These are phyloP conservation scores for Dermatemys mawii DNA, from an alignment of 2,113 vertebrate genomes.

Conservation along the genomic window DNA sequence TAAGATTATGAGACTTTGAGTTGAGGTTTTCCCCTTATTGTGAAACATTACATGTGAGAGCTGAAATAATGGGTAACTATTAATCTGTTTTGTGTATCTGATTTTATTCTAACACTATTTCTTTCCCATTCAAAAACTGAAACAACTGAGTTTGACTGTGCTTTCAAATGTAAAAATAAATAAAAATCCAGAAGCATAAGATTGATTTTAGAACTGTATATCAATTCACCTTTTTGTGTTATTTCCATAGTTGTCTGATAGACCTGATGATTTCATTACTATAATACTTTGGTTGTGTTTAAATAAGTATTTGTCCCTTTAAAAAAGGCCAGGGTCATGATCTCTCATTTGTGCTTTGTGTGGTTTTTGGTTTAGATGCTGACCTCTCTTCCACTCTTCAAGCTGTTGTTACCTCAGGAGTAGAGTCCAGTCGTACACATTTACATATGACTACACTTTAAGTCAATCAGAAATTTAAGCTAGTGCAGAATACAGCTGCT, in stretches of 20 bases:
- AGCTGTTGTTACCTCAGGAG: background rate
- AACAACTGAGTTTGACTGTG: too few species aligned
- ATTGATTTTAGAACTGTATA: background rate
- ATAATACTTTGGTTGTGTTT: background rate
- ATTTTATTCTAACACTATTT: too few species aligned
- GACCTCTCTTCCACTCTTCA: background rate
- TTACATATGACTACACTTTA: background rate
- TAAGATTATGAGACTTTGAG: too few species aligned
- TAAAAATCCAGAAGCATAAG: background rate
- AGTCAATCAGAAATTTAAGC: background rate
- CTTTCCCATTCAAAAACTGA: too few species aligned
- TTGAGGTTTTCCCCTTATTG: too few species aligned
- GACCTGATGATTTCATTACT: background rate
- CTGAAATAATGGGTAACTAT: too few species aligned
- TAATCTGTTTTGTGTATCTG: too few species aligned
- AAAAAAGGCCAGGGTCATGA: background rate
- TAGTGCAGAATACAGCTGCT: too few species aligned
- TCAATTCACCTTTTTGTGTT: background rate
- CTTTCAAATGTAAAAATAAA: background rate
- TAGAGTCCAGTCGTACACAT: background rate
- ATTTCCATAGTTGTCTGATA: background rate
- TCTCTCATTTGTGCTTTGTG: background rate
- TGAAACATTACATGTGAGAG: too few species aligned
- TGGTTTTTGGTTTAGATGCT: background rate
- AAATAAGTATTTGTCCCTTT: background rate